Evolutionary conservation across 2,113 vertebrate species (phyloP).

Genomic region (Microtus richardsoni): DNA sequence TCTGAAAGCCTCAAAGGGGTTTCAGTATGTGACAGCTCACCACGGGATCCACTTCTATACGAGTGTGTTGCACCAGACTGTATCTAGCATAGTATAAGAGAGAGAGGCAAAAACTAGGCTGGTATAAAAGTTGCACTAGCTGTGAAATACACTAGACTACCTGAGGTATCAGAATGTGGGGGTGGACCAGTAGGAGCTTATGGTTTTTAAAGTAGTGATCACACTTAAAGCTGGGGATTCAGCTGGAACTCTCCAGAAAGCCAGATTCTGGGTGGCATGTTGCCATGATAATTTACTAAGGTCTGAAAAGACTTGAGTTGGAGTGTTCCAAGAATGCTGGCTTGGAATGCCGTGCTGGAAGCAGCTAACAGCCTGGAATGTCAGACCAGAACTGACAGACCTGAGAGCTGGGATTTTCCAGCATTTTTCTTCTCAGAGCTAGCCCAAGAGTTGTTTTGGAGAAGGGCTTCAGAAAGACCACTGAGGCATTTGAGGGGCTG

Average conservation of each 20-base stretch:
- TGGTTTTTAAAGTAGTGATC: neutral
- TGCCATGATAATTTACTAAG: conserved; percentile 61
- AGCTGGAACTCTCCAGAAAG: conserved; percentile 49
- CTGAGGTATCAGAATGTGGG: neutral
- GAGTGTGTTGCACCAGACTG: neutral
- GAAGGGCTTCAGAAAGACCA: neutral
- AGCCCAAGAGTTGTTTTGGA: neutral
- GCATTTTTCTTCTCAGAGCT: conserved; percentile 38
- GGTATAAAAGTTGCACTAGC: neutral
- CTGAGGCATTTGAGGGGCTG: neutral
- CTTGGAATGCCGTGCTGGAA: conserved; percentile 12
- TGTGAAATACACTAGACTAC: neutral
- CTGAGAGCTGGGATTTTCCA: conserved; percentile 25
- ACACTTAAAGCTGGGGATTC: conserved; percentile 18
- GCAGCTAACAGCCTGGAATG: neutral
- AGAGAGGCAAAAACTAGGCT: neutral
- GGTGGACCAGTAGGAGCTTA: neutral
- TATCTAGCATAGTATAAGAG: neutral
- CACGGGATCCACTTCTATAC: neutral
- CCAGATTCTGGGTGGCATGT: conserved; percentile 49
- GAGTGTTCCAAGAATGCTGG: conserved; percentile 55
- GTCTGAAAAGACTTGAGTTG: conserved; percentile 51
- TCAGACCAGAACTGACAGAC: neutral
- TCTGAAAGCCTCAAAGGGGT: neutral
- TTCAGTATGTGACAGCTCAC: conserved; percentile 2